Conservation (phyloP, 2,888 invertebrate genomes). For the Orchesella flavescens region DNA sequence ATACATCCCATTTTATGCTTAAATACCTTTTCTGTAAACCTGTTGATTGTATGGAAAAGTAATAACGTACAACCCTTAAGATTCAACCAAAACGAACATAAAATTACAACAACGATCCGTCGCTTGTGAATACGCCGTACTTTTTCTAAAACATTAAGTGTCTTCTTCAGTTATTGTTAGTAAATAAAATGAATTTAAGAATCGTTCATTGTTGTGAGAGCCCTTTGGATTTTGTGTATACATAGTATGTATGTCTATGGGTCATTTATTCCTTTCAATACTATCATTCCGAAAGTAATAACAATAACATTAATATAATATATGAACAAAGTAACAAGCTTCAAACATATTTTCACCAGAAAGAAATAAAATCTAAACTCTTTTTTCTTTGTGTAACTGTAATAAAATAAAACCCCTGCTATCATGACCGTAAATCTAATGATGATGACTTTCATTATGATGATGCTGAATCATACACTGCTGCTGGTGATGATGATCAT, state of each 20-base stretch:
- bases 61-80: not conserved
- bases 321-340: constrained; percentile 22
- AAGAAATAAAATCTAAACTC: constrained; percentile 30
- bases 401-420: constrained; percentile 48
- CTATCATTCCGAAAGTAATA: constrained; percentile 49
- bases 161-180: not conserved
- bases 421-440: constrained; percentile 58
- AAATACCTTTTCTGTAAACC: not conserved
- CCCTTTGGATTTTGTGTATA: not conserved
- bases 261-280: constrained; percentile 51
- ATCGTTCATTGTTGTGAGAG: constrained; percentile 21
- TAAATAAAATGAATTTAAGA: constrained; percentile 32
- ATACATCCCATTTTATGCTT: not conserved
- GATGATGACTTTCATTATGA: constrained; percentile 55
- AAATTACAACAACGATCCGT: not conserved
- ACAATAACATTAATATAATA: constrained; percentile 34
- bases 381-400: constrained; percentile 38
- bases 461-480: constrained; percentile 23
- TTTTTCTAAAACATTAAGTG: not conserved
- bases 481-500: constrained; percentile 17
- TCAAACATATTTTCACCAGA: constrained; percentile 21
- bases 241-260: constrained; percentile 11
- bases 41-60: not conserved
- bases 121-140: not conserved
- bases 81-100: not conserved